Base-by-base conservation (phyloP, 2,888 invertebrate genomes). In the Hirtodrosophila confusa region DNA sequence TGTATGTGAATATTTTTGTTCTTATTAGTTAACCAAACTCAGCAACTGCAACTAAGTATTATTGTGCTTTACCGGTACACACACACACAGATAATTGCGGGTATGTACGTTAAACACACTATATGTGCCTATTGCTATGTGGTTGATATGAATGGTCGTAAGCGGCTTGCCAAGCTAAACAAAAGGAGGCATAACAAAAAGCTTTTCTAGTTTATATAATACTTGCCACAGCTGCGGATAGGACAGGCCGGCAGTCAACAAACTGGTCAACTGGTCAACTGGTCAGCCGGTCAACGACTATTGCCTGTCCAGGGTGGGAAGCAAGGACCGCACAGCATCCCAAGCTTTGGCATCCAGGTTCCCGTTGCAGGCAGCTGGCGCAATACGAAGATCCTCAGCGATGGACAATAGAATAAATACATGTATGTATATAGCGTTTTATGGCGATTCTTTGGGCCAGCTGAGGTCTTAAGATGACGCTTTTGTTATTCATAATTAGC, bases 401-500 rank as follows among this genome's bases (percentile, higher is more conserved):
- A 79, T 67, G 65, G 75, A 27, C 58, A 29, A 51, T 57, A 24
- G 43, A 51, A 45, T 45, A 54, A 44, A 44, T 54, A 9, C n/a
- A 40, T 61, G 43, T 27, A 27, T 27, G 0, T 5, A 27, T 27
- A 27, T 27, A 27, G 3, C 6, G 4, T 6, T n/a, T 31, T 43
- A 23, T 24, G 2, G 33, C 12, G 12, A 3, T 24, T 51, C 50
- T 51, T 9, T 60, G 45, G 68, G 57, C 65, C 56, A 53, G 65
- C 60, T 37, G 51, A 31, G 11, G n/a, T 31, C 39, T 45, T 39
- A 37, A 49, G 54, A 49, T 64, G 57, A 12, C 40, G 40, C 68
- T 61, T 69, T 80, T 84, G 80, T 80, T 76, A 80, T 84, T 78
- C 69, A 84, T 74, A 80, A 78, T 73, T 68, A 77, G 76, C 62